Conservation (phyloP, 2,888 invertebrate genomes). For the Blastobasis lacticolella region DNA sequence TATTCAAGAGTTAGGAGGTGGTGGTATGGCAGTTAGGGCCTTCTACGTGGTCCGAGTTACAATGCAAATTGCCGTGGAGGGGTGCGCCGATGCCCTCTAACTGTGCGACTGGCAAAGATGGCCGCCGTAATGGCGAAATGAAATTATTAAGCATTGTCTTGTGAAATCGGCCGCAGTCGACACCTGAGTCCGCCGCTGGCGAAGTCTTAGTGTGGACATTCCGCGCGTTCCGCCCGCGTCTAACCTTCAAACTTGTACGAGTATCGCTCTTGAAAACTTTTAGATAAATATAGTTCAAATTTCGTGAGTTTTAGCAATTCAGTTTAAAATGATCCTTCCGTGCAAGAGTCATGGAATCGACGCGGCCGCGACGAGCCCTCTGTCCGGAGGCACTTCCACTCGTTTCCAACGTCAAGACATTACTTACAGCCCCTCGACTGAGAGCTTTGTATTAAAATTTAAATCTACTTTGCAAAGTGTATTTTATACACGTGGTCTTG, state of each 20-base stretch:
- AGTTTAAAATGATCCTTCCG: too few species aligned
- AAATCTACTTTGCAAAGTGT: conserved; percentile 75
- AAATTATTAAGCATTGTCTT: conserved; percentile 75
- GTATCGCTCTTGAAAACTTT: too few species aligned
- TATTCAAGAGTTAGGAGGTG: conserved; percentile 74
- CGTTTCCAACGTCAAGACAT: conserved; percentile 63
- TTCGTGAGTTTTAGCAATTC: too few species aligned
- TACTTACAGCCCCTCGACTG: conserved; percentile 66
- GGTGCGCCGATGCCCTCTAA: conserved; percentile 71
- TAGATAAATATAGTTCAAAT: too few species aligned
- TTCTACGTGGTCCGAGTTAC: conserved; percentile 73
- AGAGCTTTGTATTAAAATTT: conserved; percentile 74
- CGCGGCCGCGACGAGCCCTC: too few species aligned
- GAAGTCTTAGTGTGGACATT: conserved; percentile 50
- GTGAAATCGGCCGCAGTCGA: conserved; percentile 73
- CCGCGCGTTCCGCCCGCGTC: conserved; percentile 20
- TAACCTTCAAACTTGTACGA: not conserved
- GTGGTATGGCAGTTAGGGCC: conserved; percentile 67
- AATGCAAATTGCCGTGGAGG: conserved; percentile 73
- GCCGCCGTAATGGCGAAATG: conserved; percentile 73
- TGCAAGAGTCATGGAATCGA: too few species aligned
- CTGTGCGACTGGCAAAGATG: conserved; percentile 72
- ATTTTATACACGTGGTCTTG: conserved; percentile 72
- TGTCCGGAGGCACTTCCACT: conserved; percentile 39
- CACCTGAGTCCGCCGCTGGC: conserved; percentile 61